Evolutionary conservation across 1,140 invertebrate genomes (phyloP), one percentile per base, ranked within the genome.

Genomic region (Rhynchophorus ferrugineus): DNA sequence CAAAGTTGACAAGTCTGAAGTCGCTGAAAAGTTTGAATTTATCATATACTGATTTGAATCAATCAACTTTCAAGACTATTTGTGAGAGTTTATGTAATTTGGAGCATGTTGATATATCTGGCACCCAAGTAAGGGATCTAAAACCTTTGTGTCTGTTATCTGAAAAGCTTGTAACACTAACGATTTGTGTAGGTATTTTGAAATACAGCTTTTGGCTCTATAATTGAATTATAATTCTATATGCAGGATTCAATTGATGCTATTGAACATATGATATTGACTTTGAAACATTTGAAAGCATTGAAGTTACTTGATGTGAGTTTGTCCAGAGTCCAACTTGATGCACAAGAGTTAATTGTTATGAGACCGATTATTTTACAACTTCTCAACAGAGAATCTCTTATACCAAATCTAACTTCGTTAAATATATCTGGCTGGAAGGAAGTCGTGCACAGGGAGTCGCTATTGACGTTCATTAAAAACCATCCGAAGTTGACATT

Each of bases 361-460:
- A 17, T n/a, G 33, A 16, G 33, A 2, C 35, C 34, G 2, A 13
- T 49, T 14, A 43, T 56, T 64, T 71, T 63, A 62, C 72, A 73
- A 68, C 75, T 71, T 55, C 70, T 71, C 53, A 75, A 70, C 63
- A 77, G 67, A 60, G 74, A 70, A 8, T 71, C 75, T 54, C 63
- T 73, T 44, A 65, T 87, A 63, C 82, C 80, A 19, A 66, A 82
- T 61, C 67, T 88, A 34, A 66, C 68, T 16, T 82, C 77, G 29
- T 64, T 89, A 45, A 85, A 89, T 69, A 77, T 88, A 57, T 87
- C 84, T 34, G 84, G 85, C 70, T 85, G 52, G 67, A 58, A 60
- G 16, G 61, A 67, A 11, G 52, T 60, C 5, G 56, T 64, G n/a
- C 38, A 57, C 1, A 57, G 34, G 14, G 49, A 57, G n/a, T 51